Base-by-base conservation (phyloP, 2,888 invertebrate genomes). In the Stegana nigrithorax region DNA sequence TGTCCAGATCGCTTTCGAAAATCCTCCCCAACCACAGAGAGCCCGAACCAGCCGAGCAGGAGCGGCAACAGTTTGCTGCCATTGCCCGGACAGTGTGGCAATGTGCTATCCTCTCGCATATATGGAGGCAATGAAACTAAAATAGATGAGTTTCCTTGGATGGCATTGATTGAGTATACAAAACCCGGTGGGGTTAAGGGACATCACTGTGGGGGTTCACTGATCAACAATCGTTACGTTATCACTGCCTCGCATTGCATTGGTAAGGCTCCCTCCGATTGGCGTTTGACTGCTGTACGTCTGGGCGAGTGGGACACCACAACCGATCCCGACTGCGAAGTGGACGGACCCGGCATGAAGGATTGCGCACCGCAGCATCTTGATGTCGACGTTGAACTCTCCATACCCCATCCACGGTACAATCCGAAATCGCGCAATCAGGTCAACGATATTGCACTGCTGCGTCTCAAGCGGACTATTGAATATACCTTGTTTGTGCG, bases 161-260 rank as follows among this genome's bases (percentile, higher is more conserved):
- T 74, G 75, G 73, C 67, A 12, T 44, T 60, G 26, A 53, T 60
- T 23, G 60, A 60, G 23, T 60, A 60, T 14, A 27, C 53, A 12
- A 60, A 60, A 23, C 53, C 32, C n/a, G 3, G 3, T 32, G 47
- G 51, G 27, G 14, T 23, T 14, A 85, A 82, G 73, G 88, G 89
- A 1, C 90, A 90, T 67, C 89, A 90, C 69, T 92, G 92, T 74
- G 92, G 91, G 0, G 92, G 91, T 0, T 90, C 89, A 0, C 82
- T 92, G 29, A 90, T 92, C 2, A 67, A 51, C 26, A 36, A 62
- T 6, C 63, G 88, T 70, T 92, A 92, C 75, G 87, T 92, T 1
- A 71, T 92, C 57, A 92, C 92, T 0, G 92, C 92, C 0, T 91
- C 90, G 0, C 92, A 92, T 74, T 92, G 92, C 73, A 84, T 92